Percentiles rank a stretch among this genome's conserved stretches.
Evolutionary conservation across 2,888 invertebrate species (phyloP).

Genomic region (Portevinia maculata): DNA sequence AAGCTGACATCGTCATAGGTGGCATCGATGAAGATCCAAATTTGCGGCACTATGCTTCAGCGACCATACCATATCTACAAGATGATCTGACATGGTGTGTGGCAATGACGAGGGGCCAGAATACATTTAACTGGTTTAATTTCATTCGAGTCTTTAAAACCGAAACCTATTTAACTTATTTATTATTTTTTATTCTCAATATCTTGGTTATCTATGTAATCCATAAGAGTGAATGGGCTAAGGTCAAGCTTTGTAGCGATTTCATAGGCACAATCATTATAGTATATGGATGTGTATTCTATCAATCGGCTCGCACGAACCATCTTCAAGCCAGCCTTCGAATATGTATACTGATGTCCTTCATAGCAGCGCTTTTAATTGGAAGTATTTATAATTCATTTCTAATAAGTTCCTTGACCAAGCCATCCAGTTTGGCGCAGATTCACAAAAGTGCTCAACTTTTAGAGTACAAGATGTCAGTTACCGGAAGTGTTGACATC

Average conservation of each 20-base stretch:
- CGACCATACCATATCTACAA: constrained; percentile 81
- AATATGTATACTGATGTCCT: constrained; percentile 74
- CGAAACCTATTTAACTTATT: constrained; percentile 34
- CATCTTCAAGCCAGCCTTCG: constrained; percentile 35
- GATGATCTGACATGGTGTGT: constrained; percentile 83
- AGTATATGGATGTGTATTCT: constrained; percentile 76
- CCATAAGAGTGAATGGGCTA: constrained; percentile 70
- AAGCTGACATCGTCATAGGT: constrained; percentile 81
- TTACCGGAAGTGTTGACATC: constrained; percentile 80
- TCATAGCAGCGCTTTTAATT: constrained; percentile 77
- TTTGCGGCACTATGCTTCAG: constrained; percentile 79
- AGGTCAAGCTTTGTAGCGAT: constrained; percentile 50
- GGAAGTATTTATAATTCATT: constrained; percentile 81
- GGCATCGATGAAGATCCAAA: constrained; percentile 81
- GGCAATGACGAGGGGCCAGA: constrained; percentile 76
- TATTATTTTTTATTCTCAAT: constrained; percentile 75
- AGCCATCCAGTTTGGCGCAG: constrained; percentile 78
- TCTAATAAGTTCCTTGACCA: constrained; percentile 80
- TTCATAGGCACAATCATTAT: constrained; percentile 75
- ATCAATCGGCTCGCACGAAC: constrained; percentile 73
- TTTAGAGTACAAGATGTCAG: constrained; percentile 77
- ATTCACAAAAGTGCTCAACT: constrained; percentile 78
- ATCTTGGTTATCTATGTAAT: constrained; percentile 75
- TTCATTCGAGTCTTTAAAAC: constrained; percentile 75
- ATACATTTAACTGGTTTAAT: constrained; percentile 78